phyloP scores from a whole-genome alignment of 2,113 vertebrate species.

The Abramis brama region DNA sequence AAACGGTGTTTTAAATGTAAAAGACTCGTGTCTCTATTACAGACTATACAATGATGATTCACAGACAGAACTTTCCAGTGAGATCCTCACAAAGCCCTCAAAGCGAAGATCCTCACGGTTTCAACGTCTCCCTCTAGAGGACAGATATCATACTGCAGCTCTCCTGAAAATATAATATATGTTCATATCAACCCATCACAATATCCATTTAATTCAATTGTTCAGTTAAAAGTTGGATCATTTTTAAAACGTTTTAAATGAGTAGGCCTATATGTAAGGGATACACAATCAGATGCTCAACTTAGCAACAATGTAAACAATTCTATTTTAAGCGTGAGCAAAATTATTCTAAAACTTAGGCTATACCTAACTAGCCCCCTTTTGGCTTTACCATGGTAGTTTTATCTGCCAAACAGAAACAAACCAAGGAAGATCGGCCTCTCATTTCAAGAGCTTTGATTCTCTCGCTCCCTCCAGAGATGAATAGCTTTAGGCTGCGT shows the following conservation, averaged over 20 bases:
- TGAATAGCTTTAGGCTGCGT: not conserved
- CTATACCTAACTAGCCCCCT: too few relatives aligned
- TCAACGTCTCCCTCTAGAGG: slow-evolving; percentile 65
- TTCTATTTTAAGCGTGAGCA: too few relatives aligned
- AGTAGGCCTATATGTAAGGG: too few relatives aligned
- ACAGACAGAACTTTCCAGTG: not conserved
- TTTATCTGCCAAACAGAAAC: not conserved
- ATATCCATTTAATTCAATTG: not conserved
- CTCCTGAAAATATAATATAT: not conserved
- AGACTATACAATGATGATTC: not conserved
- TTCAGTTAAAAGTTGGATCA: not conserved
- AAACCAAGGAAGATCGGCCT: not conserved
- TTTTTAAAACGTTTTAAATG: too few relatives aligned
- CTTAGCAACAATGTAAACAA: too few relatives aligned
- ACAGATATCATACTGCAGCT: not conserved
- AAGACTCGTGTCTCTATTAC: not conserved
- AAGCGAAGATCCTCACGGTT: not conserved
- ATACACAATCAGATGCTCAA: too few relatives aligned
- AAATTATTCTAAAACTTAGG: too few relatives aligned
- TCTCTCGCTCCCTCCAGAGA: not conserved
- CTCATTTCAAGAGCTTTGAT: not conserved
- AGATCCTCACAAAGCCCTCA: not conserved
- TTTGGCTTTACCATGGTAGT: too few relatives aligned
- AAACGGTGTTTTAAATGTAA: not conserved
- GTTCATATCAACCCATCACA: not conserved